Conservation (phyloP, 2,797 vertebrate species). For the Dromococcyx pavoninus region DNA sequence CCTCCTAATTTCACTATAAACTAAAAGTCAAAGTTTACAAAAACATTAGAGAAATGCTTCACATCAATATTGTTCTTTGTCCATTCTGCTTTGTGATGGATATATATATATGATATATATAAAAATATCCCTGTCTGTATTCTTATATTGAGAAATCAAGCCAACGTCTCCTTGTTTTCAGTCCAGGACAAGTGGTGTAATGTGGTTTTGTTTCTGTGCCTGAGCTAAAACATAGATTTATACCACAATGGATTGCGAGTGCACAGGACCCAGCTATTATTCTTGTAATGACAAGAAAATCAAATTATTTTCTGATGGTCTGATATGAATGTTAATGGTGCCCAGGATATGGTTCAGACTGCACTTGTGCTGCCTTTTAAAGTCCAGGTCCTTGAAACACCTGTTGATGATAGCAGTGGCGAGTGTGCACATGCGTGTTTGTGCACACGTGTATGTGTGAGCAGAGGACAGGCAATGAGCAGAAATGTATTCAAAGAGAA, state of each 20-base stretch:
- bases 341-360: not conserved
- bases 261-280: not conserved
- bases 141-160: not conserved
- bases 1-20: not conserved
- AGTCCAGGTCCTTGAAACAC: not conserved
- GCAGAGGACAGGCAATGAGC: not conserved
- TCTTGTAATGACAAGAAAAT: not conserved
- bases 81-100: not conserved
- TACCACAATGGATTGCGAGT: not conserved
- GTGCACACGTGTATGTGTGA: fast-evolving
- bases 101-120: not conserved
- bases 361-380: not conserved
- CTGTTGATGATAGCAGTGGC: not conserved
- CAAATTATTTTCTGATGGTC: not conserved
- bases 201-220: not conserved
- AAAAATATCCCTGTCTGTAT: not conserved
- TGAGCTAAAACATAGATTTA: not conserved
- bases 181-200: not conserved
- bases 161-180: not conserved
- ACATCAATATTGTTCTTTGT: not conserved
- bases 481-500: not conserved
- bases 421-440: not conserved
- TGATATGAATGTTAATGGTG: not conserved
- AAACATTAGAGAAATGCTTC: not conserved
- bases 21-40: not conserved